phyloP scores from a whole-genome alignment of 2,113 vertebrate species.

The Sorex araneus region DNA sequence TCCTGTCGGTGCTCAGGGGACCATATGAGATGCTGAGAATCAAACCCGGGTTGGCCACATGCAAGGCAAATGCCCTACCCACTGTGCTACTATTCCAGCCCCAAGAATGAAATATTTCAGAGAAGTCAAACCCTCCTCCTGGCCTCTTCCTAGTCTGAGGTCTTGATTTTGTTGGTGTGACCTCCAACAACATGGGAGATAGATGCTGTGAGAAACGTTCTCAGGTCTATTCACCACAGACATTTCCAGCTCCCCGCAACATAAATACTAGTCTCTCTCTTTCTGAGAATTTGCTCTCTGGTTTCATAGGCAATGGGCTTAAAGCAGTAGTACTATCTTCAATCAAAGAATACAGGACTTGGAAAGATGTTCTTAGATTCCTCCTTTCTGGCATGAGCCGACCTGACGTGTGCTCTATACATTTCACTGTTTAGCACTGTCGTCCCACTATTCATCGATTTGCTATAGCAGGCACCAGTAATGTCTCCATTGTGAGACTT shows the following conservation, averaged over 20 bases:
- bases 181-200: fast-evolving
- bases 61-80: too few relatives aligned
- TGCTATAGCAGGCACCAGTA: too few relatives aligned
- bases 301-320: not conserved
- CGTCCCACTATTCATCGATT: too few relatives aligned
- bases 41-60: too few relatives aligned
- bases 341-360: not conserved
- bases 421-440: too few relatives aligned
- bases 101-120: too few relatives aligned
- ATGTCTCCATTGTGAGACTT: too few relatives aligned
- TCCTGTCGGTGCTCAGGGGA: too few relatives aligned
- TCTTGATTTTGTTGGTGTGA: not conserved
- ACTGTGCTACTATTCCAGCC: too few relatives aligned
- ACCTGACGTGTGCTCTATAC: not conserved
- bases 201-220: not conserved
- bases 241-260: not conserved
- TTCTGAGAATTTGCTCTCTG: not conserved
- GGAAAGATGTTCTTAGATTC: not conserved
- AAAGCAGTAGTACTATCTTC: not conserved
- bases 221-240: too few relatives aligned
- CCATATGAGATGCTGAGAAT: too few relatives aligned
- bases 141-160: not conserved
- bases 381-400: fast-evolving
- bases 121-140: not conserved
- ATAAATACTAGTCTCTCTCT: not conserved